A percentile compares a stretch with the other conserved stretches of the same genome.
These are phyloP conservation scores for Pilophorus perplexus DNA, from an alignment of 2,888 invertebrate genomes.

Conservation along the genomic window DNA sequence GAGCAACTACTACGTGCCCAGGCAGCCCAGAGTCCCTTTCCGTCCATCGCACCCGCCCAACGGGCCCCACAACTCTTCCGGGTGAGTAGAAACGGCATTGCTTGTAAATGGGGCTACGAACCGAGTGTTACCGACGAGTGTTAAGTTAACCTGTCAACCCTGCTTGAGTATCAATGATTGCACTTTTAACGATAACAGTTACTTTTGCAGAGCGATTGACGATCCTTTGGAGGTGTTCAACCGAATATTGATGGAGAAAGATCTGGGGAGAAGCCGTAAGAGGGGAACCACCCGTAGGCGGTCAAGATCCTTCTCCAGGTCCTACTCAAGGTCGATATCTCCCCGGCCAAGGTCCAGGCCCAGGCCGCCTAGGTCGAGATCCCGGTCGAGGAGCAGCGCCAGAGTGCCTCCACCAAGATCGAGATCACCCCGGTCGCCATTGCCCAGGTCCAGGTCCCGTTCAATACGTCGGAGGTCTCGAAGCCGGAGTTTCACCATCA, in stretches of 20 bases:
- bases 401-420: conserved; percentile 49
- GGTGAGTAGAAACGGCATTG: too few species aligned
- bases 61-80: not conserved
- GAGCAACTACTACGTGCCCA: conserved; percentile 10
- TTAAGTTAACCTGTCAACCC: too few species aligned
- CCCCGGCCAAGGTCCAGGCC: conserved; percentile 50
- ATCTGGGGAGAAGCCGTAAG: conserved; percentile 56
- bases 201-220: conserved; percentile 69
- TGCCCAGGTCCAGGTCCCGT: conserved; percentile 39
- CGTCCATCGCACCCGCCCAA: not conserved
- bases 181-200: too few species aligned
- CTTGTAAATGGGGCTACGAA: too few species aligned
- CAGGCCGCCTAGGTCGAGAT: conserved; percentile 44
- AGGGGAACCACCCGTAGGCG: conserved; percentile 46
- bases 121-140: too few species aligned
- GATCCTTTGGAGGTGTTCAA: conserved; percentile 86
- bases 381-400: conserved; percentile 44
- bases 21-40: conserved; percentile 27
- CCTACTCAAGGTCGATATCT: conserved; percentile 60
- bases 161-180: too few species aligned
- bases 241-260: conserved; percentile 80
- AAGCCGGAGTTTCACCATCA: conserved; percentile 39
- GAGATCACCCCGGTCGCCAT: conserved; percentile 17
- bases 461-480: conserved; percentile 29
- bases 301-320: conserved; percentile 60